Evolutionary conservation across 2,888 invertebrate genomes (phyloP).

Genomic region (Aphodius granarius): DNA sequence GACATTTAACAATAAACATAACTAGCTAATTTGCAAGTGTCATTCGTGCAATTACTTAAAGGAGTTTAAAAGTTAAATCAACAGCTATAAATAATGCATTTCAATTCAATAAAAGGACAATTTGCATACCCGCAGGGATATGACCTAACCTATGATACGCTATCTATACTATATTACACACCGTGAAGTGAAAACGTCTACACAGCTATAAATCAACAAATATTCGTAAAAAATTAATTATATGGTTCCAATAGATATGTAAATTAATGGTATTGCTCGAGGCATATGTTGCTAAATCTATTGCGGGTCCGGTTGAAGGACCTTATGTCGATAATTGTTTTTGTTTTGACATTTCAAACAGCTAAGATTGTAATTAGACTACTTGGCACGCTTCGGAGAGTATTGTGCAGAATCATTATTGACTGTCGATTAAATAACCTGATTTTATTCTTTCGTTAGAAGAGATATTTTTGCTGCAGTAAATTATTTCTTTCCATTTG

Average conservation of each 20-base stretch:
- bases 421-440: too few species aligned
- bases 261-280: not conserved
- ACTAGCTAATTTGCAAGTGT: not conserved
- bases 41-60: not conserved
- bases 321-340: not conserved
- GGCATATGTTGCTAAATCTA: not conserved
- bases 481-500: too few species aligned
- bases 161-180: not conserved
- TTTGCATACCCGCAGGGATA: not conserved
- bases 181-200: not conserved
- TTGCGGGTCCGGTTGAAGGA: not conserved
- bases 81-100: not conserved
- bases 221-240: not conserved
- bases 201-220: not conserved
- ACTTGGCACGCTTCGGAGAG: not conserved
- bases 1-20: not conserved
- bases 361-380: not conserved
- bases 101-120: not conserved
- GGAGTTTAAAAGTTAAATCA: not conserved
- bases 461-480: too few species aligned
- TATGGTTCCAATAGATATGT: not conserved
- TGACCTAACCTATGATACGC: not conserved
- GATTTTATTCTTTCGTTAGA: too few species aligned
- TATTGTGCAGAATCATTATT: too few species aligned
- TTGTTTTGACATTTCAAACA: not conserved